A percentile compares a stretch with the other conserved stretches of the same genome.
phyloP scores from a whole-genome alignment of 2,797 vertebrate species.

The Rhinichthys osculus region DNA sequence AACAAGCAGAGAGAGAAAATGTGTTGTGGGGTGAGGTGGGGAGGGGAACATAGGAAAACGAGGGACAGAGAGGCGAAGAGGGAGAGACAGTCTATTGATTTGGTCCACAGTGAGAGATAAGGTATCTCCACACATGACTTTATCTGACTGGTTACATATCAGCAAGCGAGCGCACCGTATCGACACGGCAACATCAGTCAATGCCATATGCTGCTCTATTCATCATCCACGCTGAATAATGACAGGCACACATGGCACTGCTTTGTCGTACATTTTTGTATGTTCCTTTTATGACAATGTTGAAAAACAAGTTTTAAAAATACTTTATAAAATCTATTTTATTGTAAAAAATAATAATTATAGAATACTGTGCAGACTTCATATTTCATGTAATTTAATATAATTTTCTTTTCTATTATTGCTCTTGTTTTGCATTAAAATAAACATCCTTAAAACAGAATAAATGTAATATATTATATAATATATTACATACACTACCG shows the following conservation, averaged over 20 bases:
- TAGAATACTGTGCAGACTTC: background rate
- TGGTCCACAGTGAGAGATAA: slow-evolving; percentile 76
- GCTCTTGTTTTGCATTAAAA: background rate
- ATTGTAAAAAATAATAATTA: background rate
- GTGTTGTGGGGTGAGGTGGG: background rate
- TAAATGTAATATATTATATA: background rate
- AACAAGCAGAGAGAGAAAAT: slow-evolving; percentile 17
- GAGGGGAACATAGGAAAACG: slow-evolving; percentile 12
- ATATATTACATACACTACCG: background rate
- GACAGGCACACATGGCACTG: slow-evolving; percentile 7
- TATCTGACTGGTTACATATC: slow-evolving; percentile 71
- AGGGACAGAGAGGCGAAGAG: slow-evolving; percentile 66
- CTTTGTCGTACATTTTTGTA: background rate
- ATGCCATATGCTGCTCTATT: slow-evolving; percentile 33
- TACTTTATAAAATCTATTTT: background rate
- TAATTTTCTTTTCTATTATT: background rate
- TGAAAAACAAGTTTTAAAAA: background rate
- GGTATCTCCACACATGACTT: slow-evolving; percentile 78
- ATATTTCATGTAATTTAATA: background rate
- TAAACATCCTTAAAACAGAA: background rate
- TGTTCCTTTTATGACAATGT: background rate
- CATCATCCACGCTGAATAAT: slow-evolving; percentile 18
- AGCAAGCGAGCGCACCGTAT: slow-evolving; percentile 44
- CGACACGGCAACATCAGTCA: slow-evolving; percentile 48
- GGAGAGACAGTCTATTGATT: slow-evolving; percentile 79